Conservation (phyloP, 2,797 vertebrate genomes). For the Thaleichthys pacificus region DNA sequence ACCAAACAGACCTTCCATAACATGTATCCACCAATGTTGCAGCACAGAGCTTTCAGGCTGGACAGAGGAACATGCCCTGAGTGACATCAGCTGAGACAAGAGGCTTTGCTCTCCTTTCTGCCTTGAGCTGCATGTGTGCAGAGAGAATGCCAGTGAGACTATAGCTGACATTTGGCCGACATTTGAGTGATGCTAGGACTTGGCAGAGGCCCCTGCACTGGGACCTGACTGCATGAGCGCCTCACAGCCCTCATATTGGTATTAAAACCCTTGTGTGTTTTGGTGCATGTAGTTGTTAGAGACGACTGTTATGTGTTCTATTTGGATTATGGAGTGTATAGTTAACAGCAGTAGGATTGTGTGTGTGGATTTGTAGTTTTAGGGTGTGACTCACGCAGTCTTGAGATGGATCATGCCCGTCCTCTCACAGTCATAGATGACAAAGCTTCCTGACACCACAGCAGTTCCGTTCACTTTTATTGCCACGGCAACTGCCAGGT, state of each 20-base stretch:
- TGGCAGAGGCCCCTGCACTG: slow-evolving; percentile 26
- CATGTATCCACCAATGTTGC: slow-evolving; percentile 44
- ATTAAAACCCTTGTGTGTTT: slow-evolving; percentile 7
- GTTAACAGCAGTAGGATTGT: slow-evolving; percentile 5
- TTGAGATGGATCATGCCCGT: slow-evolving; percentile 81
- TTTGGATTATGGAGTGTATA: background rate
- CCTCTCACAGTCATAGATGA: slow-evolving; percentile 91
- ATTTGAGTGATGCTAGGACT: slow-evolving; percentile 32
- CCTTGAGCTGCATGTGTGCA: slow-evolving; percentile 26
- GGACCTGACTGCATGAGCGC: background rate
- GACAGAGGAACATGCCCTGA: slow-evolving; percentile 27
- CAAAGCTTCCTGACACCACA: slow-evolving; percentile 86
- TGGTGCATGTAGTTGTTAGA: background rate
- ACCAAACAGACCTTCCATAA: slow-evolving; percentile 47
- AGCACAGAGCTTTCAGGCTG: slow-evolving; percentile 43
- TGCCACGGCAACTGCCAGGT: slow-evolving; percentile 83
- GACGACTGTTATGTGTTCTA: slow-evolving; percentile 6
- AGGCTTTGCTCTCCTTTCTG: slow-evolving; percentile 38
- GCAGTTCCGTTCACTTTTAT: slow-evolving; percentile 85
- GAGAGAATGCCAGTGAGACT: slow-evolving; percentile 35
- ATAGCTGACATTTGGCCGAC: slow-evolving; percentile 38
- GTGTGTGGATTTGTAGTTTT: background rate
- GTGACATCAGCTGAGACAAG: slow-evolving; percentile 23
- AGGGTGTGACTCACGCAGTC: slow-evolving; percentile 81
- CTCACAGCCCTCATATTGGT: slow-evolving; percentile 29